Base-by-base conservation (phyloP, 2,888 invertebrate species). In the Aphodius granarius region DNA sequence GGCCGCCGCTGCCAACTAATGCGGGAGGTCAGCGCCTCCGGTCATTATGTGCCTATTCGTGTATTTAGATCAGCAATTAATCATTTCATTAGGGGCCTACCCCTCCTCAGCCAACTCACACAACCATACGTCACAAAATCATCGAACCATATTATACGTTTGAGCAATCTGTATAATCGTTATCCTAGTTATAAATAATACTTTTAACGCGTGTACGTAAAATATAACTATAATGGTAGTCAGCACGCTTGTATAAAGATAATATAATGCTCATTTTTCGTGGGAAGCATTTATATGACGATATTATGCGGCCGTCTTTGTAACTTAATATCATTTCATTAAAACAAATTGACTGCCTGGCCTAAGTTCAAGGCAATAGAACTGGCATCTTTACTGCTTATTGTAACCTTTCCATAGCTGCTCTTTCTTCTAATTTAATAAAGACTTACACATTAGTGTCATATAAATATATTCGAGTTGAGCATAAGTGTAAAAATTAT, bases 381-480 rank as follows among this genome's bases (percentile, higher is more conserved):
- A 3, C 43, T 6, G 68, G 20, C 68, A 68, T 68, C 20, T 68
- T 68, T 68, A 68, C 22, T n/a, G 68, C 19, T 68, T 68, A 68
- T 68, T 68, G 68, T 68, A 22, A 68, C 68, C 20, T 68, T 21
- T 68, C 68, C 68, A 68, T 68, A n/a, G 22, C 22, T 16, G 68
- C 9, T 21, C 22, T 68, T 21, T 20, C 68, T 21, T 22, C 20
- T 68, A 68, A 68, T 68, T 68, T 68, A 68, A 68, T 68, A 68
- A 68, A 68, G 68, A 68, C 22, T 68, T 68, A 20, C 21, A 68
- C 68, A 68, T 68, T 68, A 68, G 68, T 68, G 68, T 68, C 68
- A 20, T 21, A 68, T 68, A 68, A 68, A 68, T 68, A 68, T 68
- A 21, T 21, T 22, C 20, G 19, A 68, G 20, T 68, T 68, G 68